Evolutionary conservation across 2,888 invertebrate genomes (phyloP).

Genomic region (Alcis repandata): DNA sequence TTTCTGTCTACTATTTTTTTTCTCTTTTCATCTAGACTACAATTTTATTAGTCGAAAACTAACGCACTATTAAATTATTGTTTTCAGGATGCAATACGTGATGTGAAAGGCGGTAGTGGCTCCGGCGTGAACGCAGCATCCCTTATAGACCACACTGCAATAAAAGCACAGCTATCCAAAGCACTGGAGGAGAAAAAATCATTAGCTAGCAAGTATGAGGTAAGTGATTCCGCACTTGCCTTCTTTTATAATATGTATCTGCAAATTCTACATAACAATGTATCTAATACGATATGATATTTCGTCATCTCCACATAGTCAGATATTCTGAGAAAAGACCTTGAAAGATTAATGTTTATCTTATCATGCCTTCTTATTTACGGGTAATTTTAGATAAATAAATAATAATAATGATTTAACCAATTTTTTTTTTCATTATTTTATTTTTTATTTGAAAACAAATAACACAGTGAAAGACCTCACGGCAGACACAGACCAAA

Average conservation of each 20-base stretch:
- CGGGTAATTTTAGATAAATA: not conserved
- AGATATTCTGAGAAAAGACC: not conserved
- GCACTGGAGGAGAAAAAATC: slow-evolving; percentile 72
- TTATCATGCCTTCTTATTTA: not conserved
- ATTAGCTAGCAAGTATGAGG: slow-evolving; percentile 77
- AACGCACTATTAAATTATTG: not conserved
- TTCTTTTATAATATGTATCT: not conserved
- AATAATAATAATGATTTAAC: not conserved
- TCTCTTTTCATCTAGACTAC: no score
- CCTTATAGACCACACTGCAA: slow-evolving; percentile 78
- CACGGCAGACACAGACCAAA: no score
- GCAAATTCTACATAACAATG: no score
- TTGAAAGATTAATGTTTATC: not conserved
- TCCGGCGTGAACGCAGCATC: slow-evolving; percentile 70
- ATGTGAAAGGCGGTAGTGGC: slow-evolving; percentile 68
- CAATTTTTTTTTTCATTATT: no score
- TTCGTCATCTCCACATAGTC: not conserved
- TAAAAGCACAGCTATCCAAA: slow-evolving; percentile 79
- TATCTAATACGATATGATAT: not conserved
- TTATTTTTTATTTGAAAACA: no score
- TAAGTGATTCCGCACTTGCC: slow-evolving; percentile 47
- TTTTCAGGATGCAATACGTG: slow-evolving; percentile 76
- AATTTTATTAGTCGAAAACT: not conserved
- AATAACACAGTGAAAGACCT: no score
- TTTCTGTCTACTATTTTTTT: no score